Percentiles rank a stretch among this genome's conserved stretches.
Conservation (phyloP, 1,140 invertebrate species). For the Ganaspis sp. region DNA sequence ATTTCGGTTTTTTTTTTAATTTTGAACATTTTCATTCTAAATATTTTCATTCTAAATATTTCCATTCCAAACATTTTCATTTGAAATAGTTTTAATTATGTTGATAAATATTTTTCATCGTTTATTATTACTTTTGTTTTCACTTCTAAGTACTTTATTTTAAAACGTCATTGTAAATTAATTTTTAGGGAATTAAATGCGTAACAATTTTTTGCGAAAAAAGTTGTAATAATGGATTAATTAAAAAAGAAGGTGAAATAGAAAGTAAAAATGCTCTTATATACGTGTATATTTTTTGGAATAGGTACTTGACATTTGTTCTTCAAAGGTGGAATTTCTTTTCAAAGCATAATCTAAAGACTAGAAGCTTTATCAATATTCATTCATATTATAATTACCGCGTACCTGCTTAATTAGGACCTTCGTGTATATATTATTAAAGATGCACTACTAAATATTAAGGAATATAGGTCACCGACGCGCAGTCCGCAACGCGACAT, state of each 20-base stretch:
- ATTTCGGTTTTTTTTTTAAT: too few species aligned
- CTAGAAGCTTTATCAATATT: not conserved
- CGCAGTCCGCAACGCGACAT: conserved; percentile 70
- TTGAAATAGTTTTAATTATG: too few species aligned
- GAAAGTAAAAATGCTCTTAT: not conserved
- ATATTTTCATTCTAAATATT: too few species aligned
- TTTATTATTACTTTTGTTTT: too few species aligned
- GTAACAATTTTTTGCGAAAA: too few species aligned
- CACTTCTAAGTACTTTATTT: too few species aligned
- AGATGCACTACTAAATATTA: conserved; percentile 14
- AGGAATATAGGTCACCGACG: conserved; percentile 62
- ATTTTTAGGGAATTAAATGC: too few species aligned
- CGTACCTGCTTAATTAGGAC: conserved; percentile 3
- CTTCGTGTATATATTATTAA: conserved; percentile 22
- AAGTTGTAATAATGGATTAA: too few species aligned
- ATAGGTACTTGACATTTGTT: not conserved
- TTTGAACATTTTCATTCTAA: too few species aligned
- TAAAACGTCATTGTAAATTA: too few species aligned
- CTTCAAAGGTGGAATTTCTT: not conserved
- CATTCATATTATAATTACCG: conserved; percentile 20
- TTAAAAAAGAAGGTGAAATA: not conserved
- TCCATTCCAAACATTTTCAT: too few species aligned
- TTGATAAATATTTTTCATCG: too few species aligned
- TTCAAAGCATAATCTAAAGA: not conserved
- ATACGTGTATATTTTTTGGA: not conserved